Percentiles rank a stretch among this genome's conserved stretches.
phyloP scores from a whole-genome alignment of 2,888 invertebrate genomes.

The Auanema sp. region DNA sequence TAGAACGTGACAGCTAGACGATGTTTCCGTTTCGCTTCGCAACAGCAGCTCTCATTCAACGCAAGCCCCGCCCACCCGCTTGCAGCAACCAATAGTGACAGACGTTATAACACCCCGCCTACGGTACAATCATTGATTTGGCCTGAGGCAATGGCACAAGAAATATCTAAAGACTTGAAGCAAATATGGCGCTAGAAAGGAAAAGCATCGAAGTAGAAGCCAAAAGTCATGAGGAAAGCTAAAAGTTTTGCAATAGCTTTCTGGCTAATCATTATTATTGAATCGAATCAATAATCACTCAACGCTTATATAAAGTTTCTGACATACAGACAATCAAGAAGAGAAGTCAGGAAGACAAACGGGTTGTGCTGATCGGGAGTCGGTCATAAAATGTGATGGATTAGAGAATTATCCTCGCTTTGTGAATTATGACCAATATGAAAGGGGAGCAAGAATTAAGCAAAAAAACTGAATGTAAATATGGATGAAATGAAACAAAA shows the following conservation, averaged over 20 bases:
- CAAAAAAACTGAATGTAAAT: neutral
- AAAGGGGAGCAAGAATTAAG: neutral
- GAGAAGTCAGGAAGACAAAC: no score
- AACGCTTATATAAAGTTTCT: no score
- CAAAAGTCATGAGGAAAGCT: no score
- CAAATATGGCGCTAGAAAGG: no score
- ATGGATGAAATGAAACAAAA: neutral
- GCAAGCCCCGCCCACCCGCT: constrained; percentile 17
- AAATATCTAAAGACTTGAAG: no score
- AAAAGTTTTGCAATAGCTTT: no score
- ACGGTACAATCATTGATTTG: constrained; percentile 24
- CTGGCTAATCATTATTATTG: no score
- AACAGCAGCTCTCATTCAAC: constrained; percentile 10
- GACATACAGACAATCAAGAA: no score
- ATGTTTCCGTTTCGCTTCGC: constrained; percentile 10
- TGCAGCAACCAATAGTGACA: constrained; percentile 17
- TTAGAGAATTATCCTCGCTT: constrained; percentile 4
- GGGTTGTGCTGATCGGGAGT: neutral
- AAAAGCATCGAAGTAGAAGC: no score
- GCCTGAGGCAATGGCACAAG: constrained; percentile 3
- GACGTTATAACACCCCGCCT: constrained; percentile 15
- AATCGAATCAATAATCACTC: no score
- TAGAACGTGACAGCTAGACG: constrained; percentile 23
- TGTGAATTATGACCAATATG: constrained; percentile 3
- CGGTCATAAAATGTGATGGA: constrained; percentile 4